Evolutionary conservation across 2,797 vertebrate genomes (phyloP).

Genomic region (Pseudochirops corinnae): DNA sequence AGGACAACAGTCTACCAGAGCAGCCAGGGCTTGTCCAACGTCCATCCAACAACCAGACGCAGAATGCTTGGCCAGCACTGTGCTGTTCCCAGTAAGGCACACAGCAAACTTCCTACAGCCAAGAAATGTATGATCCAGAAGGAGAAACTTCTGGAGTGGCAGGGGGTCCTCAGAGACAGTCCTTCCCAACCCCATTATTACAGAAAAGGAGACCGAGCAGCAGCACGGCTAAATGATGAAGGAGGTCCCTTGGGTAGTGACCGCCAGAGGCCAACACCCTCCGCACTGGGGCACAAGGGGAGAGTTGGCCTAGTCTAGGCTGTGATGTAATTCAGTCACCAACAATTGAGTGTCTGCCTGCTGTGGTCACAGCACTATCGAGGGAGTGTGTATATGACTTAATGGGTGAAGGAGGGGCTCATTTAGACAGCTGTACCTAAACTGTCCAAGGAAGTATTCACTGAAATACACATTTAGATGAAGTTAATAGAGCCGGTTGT

Average conservation of each 20-base stretch:
- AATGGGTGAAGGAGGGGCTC: conserved; percentile 12
- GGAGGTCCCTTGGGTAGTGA: no score
- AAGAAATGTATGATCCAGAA: background rate
- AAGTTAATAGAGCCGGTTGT: conserved; percentile 71
- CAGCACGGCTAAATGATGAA: background rate
- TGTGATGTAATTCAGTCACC: no score
- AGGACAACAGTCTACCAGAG: no score
- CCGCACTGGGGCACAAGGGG: no score
- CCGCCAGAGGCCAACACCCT: background rate
- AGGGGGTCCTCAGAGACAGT: background rate
- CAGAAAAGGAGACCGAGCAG: background rate
- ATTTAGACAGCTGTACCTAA: conserved; percentile 9
- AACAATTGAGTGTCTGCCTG: no score
- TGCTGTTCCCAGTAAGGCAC: no score
- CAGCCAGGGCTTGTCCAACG: no score
- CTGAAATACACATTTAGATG: conserved; percentile 24
- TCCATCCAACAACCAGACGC: no score
- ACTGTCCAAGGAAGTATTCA: conserved; percentile 43
- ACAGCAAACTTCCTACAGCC: background rate
- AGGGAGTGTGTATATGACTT: background rate
- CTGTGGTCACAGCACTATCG: background rate
- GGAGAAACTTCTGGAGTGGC: background rate
- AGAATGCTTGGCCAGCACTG: background rate
- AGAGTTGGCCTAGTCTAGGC: no score
- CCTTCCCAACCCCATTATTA: background rate